Evolutionary conservation across 2,113 vertebrate genomes (phyloP), one percentile per base, ranked within the genome.

Genomic region (Lepus europaeus): DNA sequence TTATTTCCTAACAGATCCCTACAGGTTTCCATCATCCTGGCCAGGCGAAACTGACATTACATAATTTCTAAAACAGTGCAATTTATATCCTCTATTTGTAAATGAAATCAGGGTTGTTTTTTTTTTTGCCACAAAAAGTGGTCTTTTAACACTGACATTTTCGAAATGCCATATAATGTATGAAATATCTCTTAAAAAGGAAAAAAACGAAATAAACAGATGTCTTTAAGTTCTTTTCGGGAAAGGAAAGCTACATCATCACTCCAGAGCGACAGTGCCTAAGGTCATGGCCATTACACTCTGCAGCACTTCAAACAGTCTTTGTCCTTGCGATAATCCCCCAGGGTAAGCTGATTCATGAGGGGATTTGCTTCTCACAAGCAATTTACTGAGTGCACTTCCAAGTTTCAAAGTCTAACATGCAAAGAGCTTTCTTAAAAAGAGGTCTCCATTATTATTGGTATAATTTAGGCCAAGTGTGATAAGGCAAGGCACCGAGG

Each of bases 271-370:
- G 77, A 27, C 33, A 61, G 25, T 68, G 49, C 29, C 22, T 72
- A 76, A 91, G 80, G 80, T 87, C 95, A 93, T 33, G 61, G 45
- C 59, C 56, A 84, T 86, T 82, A 95, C 72, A 87, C 20, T 59
- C 39, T 74, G 36, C n/a, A 45, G 74, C 53, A 94, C 91, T 85
- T 79, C 86, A 80, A 69, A 66, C 1, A 95, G 70, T 49, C 89
- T 93, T 72, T 84, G 87, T 73, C 88, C 87, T 51, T 68, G 59
- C n/a, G 80, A 36, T 93, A 96, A 96, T 91, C 87, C 51, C 64
- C 51, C 2, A 4, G n/a, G 20, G 29, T 93, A 96, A 95, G 84
- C 91, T 87, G 87, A 85, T 85, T 91, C 92, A 56, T 22, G 49
- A 73, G 17, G 56, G 83, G 87, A 95, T 93, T 94, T 94, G 66